Conservation (phyloP, 64 coral and sea anemone species). For the Catalaphyllia jardinei region DNA sequence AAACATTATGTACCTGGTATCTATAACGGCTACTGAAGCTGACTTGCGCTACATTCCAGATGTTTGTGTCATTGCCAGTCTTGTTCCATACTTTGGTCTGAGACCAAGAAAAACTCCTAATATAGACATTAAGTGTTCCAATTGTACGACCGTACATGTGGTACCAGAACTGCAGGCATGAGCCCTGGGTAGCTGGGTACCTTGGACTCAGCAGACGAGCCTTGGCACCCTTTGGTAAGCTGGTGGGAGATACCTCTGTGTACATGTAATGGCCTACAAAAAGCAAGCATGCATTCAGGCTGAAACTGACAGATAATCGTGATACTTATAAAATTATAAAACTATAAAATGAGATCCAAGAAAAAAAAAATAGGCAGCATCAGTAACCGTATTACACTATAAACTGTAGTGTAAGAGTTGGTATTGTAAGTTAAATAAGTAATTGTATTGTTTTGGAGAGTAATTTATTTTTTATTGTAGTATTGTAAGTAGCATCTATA, state of each 20-base stretch:
- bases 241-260: slow-evolving; percentile 59
- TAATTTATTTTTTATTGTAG: no score
- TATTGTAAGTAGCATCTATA: no score
- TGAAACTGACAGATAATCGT: no score
- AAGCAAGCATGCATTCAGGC: neutral
- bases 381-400: no score
- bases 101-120: slow-evolving; percentile 35
- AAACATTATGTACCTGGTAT: slow-evolving; percentile 64
- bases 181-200: slow-evolving; percentile 52
- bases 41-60: slow-evolving; percentile 89
- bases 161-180: slow-evolving; percentile 89
- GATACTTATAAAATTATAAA: no score
- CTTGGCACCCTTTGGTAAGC: slow-evolving; percentile 21
- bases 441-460: no score
- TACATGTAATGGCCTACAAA: slow-evolving; percentile 96
- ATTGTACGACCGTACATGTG: slow-evolving; percentile 90
- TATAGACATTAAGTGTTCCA: slow-evolving; percentile 89
- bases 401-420: no score
- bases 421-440: no score
- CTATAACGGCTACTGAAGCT: slow-evolving; percentile 33
- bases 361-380: no score
- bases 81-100: slow-evolving; percentile 83
- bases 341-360: no score
- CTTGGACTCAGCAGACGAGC: slow-evolving; percentile 42
- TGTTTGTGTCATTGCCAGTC: slow-evolving; percentile 76